Conservation (phyloP, 1,140 invertebrate species). For the Drosophila biarmipes region DNA sequence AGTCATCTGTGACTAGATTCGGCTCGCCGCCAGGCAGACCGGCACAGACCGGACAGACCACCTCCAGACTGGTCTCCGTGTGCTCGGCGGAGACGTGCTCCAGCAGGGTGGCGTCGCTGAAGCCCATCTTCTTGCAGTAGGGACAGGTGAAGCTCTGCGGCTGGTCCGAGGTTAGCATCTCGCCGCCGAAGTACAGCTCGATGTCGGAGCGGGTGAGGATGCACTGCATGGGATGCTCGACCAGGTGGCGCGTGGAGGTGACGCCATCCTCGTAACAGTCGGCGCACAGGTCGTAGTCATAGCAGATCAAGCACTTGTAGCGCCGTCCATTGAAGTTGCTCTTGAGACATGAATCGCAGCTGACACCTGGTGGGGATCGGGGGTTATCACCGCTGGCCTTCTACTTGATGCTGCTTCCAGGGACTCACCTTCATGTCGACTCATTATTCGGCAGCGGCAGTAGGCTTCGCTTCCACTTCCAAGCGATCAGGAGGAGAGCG, state of each 20-base stretch:
- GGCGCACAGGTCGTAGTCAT: conserved; percentile 99
- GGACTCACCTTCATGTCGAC: conserved; percentile 81
- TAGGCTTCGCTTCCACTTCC: conserved; percentile 53
- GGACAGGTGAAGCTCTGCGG: conserved; percentile 98
- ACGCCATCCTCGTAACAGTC: conserved; percentile 97
- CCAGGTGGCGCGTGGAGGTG: conserved; percentile 95
- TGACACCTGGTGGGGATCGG: conserved; percentile 89
- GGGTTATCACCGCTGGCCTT: neutral
- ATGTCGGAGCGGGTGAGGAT: conserved; percentile 98
- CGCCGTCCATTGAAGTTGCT: conserved; percentile 98
- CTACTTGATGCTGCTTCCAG: neutral
- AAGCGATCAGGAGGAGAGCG: conserved; percentile 47
- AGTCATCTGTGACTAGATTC: conserved; percentile 98
- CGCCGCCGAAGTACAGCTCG: conserved; percentile 98
- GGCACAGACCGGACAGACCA: conserved; percentile 98
- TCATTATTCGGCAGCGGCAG: conserved; percentile 76
- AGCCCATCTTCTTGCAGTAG: conserved; percentile 98
- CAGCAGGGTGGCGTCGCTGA: conserved; percentile 95
- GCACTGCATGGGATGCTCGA: conserved; percentile 99
- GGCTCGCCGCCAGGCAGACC: conserved; percentile 97
- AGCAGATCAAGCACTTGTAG: conserved; percentile 99
- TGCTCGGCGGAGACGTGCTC: conserved; percentile 93
- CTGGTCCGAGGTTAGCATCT: conserved; percentile 94
- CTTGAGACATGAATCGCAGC: conserved; percentile 99
- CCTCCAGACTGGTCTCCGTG: conserved; percentile 85